These are phyloP conservation scores for Pampus argenteus DNA, from an alignment of 2,797 vertebrate species.

Conservation along the genomic window DNA sequence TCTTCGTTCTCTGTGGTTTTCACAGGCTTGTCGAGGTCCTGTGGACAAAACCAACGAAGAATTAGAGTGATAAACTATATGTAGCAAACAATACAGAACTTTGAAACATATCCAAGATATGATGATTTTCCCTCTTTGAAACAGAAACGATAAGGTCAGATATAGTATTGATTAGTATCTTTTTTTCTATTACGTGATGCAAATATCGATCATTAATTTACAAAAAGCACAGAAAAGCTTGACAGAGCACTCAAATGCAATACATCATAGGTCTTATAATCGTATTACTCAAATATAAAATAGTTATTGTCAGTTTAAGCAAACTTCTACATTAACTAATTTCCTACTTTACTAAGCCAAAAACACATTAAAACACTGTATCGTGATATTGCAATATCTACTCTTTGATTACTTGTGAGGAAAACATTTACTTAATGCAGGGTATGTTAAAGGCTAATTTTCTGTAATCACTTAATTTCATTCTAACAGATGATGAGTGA, in stretches of 20 bases:
- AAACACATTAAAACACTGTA: neutral
- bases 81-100: neutral
- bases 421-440: neutral
- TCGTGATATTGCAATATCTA: neutral
- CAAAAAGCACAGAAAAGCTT: neutral
- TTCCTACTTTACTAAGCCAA: too few species aligned
- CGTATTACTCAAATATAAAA: neutral
- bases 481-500: neutral
- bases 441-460: neutral
- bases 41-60: conserved; percentile 30
- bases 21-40: conserved; percentile 56
- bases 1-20: conserved; percentile 70
- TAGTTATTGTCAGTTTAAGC: neutral
- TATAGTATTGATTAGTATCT: neutral
- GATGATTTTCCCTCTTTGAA: neutral
- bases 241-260: neutral
- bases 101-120: neutral
- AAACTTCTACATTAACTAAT: neutral
- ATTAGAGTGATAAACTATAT: neutral
- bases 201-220: neutral
- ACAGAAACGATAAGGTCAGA: neutral
- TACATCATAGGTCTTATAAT: neutral
- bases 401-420: neutral
- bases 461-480: conserved; percentile 1
- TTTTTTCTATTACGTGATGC: neutral